A percentile compares a stretch with the other conserved stretches of the same genome.
Conservation (phyloP, 2,113 vertebrate species). For the Atherinomorus stipes region DNA sequence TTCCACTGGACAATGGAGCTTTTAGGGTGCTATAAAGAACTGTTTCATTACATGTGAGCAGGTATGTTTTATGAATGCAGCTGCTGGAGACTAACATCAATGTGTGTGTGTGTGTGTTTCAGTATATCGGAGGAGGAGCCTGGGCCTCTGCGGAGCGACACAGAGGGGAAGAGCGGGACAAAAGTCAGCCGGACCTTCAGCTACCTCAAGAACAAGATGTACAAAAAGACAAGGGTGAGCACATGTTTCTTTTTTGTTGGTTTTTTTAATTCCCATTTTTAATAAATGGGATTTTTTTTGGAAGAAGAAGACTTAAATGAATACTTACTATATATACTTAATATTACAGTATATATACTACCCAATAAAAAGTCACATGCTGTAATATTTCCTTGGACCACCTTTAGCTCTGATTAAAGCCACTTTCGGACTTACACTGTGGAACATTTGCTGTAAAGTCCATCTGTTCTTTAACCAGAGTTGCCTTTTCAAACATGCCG, state of each 20-base stretch:
- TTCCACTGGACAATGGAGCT: conserved; percentile 7
- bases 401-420: too few species aligned
- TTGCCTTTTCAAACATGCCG: too few species aligned
- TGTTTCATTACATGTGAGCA: conserved; percentile 18
- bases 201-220: conserved; percentile 99
- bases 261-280: too few species aligned
- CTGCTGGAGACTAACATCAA: conserved; percentile 13
- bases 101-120: conserved; percentile 41
- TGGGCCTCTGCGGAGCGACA: conserved; percentile 85
- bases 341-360: too few species aligned
- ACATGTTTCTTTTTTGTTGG: background rate
- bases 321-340: background rate
- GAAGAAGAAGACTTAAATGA: background rate
- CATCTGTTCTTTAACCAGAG: too few species aligned
- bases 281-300: too few species aligned
- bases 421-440: too few species aligned
- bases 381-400: too few species aligned
- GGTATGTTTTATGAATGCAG: conserved; percentile 12
- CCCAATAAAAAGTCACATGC: too few species aligned
- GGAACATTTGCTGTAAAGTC: too few species aligned
- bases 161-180: conserved; percentile 86
- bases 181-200: conserved; percentile 99
- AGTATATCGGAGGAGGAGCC: conserved; percentile 93
- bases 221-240: conserved; percentile 94
- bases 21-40: conserved; percentile 20